Evolutionary conservation across 1,140 invertebrate genomes (phyloP), one percentile per base, ranked within the genome.

Genomic region (Magallana angulata): DNA sequence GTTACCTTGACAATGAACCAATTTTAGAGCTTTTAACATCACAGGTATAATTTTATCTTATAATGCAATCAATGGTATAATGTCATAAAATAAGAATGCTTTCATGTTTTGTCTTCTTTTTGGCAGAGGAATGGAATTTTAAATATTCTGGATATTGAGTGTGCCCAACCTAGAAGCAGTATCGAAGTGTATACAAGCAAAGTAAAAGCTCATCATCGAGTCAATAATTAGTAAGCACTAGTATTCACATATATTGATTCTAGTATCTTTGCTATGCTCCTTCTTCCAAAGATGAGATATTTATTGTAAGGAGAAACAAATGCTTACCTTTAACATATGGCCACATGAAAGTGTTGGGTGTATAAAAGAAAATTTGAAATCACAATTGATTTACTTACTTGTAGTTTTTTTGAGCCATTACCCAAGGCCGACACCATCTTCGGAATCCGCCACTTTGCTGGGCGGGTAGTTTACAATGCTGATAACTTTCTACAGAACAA

Each of bases 1-100:
- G 98, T 93, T 99, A 98, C 95, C 97, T 98, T 81, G 98, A 99
- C 94, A 99, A 99, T 95, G 98, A 98, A 87, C 98, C 98, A 7
- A 98, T 98, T 94, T 98, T 99, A 91, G 98, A 99, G 95, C 96
- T 99, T 90, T 97, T 99, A 91, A 99, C 98, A 11, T 98, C 98
- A 14, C 94, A 98, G 95, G 97, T 97, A 94, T 95, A 95, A 94
- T 82, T 12, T 62, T 12, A 1, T 62, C 18, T 64, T 64, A 7
- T 64, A n/a, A 64, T 16, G 60, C 60, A 62, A 12, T 62, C 14
- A 12, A n/a, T 62, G 9, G 12, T 62, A n/a, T 62, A 5, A 48
- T 48, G 36, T 62, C 14, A 62, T 62, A 12, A 12, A 62, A 62
- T 6, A n/a, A 16, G 11, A 8, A 62, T 62, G 14, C 14, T 62